Evolutionary conservation across 1,140 invertebrate genomes (phyloP).

Genomic region (Drosophila varians): DNA sequence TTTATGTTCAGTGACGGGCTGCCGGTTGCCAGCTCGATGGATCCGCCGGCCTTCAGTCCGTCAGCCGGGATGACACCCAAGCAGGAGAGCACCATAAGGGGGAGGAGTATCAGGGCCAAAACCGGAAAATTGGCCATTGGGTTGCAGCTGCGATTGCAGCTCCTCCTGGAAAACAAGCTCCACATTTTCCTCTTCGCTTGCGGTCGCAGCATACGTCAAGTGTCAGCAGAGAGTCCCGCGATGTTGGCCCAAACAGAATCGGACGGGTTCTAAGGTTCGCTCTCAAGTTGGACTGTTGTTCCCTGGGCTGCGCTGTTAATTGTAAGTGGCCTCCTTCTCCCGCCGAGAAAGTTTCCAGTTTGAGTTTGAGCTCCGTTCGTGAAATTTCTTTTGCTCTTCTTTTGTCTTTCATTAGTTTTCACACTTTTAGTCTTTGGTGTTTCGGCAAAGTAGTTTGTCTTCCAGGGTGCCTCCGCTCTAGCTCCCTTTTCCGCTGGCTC

Average conservation of each 20-base stretch:
- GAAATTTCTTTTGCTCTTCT: slow-evolving; percentile 42
- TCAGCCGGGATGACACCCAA: slow-evolving; percentile 22
- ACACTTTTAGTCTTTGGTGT: slow-evolving; percentile 63
- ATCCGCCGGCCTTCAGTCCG: slow-evolving; percentile 30
- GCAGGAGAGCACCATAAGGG: neutral
- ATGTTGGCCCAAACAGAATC: slow-evolving; percentile 29
- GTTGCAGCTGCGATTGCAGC: slow-evolving; percentile 3
- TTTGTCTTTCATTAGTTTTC: slow-evolving; percentile 70
- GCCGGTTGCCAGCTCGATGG: slow-evolving; percentile 35
- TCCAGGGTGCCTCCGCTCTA: slow-evolving; percentile 5
- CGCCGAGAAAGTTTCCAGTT: slow-evolving; percentile 57
- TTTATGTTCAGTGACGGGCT: slow-evolving; percentile 31
- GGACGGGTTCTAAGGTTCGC: slow-evolving; percentile 32
- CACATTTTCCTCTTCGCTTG: slow-evolving; percentile 55
- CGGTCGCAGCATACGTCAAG: slow-evolving; percentile 61
- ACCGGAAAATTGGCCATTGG: slow-evolving; percentile 13
- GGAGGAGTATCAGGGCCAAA: neutral
- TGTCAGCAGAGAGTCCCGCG: slow-evolving; percentile 40
- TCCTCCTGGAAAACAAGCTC: slow-evolving; percentile 21
- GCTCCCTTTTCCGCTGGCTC: too few species aligned
- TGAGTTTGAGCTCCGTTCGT: slow-evolving; percentile 39
- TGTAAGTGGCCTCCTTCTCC: slow-evolving; percentile 34
- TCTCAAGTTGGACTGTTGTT: slow-evolving; percentile 18
- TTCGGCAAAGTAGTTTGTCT: slow-evolving; percentile 60
- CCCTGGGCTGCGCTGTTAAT: slow-evolving; percentile 58